These are phyloP conservation scores for Phalacrocorax pelagicus DNA, from an alignment of 2,113 vertebrate genomes.

Conservation along the genomic window DNA sequence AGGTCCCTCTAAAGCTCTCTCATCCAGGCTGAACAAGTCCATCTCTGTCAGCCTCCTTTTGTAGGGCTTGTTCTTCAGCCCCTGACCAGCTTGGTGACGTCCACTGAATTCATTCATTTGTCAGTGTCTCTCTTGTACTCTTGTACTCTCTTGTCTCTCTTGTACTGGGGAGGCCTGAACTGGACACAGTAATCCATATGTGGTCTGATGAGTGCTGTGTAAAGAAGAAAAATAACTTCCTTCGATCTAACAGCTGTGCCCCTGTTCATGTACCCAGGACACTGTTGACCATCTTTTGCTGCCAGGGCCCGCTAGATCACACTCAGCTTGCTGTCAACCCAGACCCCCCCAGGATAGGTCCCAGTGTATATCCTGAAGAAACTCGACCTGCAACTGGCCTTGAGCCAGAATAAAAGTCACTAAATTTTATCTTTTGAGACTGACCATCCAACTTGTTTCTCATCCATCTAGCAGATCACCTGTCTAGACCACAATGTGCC, in stretches of 20 bases:
- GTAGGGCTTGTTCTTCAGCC: neutral
- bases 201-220: neutral
- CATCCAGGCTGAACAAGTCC: neutral
- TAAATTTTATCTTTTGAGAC: neutral
- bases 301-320: neutral
- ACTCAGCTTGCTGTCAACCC: neutral
- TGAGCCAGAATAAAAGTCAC: neutral
- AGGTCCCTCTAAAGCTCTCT: neutral
- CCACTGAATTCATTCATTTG: neutral
- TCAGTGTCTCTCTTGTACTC: neutral
- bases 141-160: neutral
- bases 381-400: neutral
- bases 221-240: neutral
- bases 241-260: neutral
- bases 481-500: neutral
- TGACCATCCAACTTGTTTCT: neutral
- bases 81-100: neutral
- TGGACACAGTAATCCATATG: neutral
- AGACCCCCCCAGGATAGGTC: neutral
- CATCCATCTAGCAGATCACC: no score
- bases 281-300: neutral
- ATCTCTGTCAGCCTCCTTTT: neutral
- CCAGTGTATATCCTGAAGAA: neutral
- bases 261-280: neutral
- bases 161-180: neutral